Evolutionary conservation across 2,797 vertebrate genomes (phyloP).

Genomic region (Numenius phaeopus): DNA sequence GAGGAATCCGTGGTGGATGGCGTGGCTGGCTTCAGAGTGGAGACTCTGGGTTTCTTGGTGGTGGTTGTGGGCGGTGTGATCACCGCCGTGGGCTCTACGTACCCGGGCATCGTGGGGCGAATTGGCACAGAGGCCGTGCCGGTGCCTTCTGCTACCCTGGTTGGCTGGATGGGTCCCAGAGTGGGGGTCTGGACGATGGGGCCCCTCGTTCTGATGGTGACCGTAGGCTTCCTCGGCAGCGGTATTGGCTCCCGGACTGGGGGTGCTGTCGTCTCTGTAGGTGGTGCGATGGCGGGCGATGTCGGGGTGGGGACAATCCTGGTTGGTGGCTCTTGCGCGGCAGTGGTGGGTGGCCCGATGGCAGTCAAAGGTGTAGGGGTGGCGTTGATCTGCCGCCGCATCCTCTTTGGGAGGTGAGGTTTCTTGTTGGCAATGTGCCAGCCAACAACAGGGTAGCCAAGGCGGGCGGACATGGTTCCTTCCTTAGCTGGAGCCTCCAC

Average conservation of each 20-base stretch:
- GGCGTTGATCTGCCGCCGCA: conserved; percentile 91
- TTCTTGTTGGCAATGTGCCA: conserved; percentile 99
- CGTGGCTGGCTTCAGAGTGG: conserved; percentile 84
- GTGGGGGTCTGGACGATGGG: conserved; percentile 93
- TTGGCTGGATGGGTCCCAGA: conserved; percentile 91
- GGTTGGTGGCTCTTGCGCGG: conserved; percentile 88
- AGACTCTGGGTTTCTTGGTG: conserved; percentile 84
- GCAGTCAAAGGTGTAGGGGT: conserved; percentile 88
- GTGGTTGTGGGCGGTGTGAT: conserved; percentile 87
- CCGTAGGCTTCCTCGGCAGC: conserved; percentile 89
- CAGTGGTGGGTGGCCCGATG: conserved; percentile 90
- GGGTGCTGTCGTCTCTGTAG: conserved; percentile 89
- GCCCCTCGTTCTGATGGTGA: conserved; percentile 91
- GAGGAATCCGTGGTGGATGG: conserved; percentile 80
- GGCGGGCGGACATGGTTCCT: conserved; percentile 93
- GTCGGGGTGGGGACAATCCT: conserved; percentile 94
- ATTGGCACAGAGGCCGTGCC: conserved; percentile 87
- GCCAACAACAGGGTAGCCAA: conserved; percentile 96
- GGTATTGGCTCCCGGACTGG: conserved; percentile 92
- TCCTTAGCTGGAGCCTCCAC: conserved; percentile 93
- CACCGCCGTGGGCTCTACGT: conserved; percentile 89
- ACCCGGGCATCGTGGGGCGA: conserved; percentile 89
- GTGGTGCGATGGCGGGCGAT: conserved; percentile 91
- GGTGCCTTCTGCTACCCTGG: conserved; percentile 88
- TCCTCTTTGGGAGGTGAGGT: conserved; percentile 90